Conservation (phyloP, 2,888 invertebrate species). For the Patella caerulea region DNA sequence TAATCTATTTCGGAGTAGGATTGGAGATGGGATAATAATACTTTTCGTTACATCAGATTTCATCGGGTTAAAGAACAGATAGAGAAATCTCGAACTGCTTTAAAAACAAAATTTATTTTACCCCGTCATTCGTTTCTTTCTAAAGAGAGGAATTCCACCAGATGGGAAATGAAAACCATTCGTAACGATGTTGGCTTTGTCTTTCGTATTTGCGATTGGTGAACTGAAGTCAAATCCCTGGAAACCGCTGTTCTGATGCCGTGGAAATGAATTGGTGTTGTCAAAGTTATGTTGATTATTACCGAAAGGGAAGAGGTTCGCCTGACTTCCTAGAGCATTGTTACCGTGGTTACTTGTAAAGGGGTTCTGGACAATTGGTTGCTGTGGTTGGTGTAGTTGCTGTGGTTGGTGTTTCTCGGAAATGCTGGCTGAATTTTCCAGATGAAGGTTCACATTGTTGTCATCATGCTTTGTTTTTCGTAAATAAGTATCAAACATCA, state of each 20-base stretch:
- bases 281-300: neutral
- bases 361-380: neutral
- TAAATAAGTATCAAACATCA: neutral
- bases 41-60: no score
- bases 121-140: neutral
- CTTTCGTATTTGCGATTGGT: neutral
- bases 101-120: neutral
- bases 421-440: neutral
- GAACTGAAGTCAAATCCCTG: neutral
- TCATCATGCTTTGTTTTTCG: neutral
- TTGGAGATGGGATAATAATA: no score
- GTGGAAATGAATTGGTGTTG: neutral
- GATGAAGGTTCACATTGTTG: neutral
- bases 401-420: neutral
- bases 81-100: no score
- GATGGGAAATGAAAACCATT: slow-evolving; percentile 8
- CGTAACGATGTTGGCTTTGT: slow-evolving; percentile 4
- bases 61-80: no score
- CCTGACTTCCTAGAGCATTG: neutral
- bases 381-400: neutral
- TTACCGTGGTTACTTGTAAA: neutral
- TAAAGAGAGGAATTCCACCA: neutral
- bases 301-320: neutral
- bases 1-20: no score
- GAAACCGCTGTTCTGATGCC: neutral